These are phyloP conservation scores for Drosophila nr. fundita DNA, from an alignment of 2,888 invertebrate genomes.

Conservation along the genomic window DNA sequence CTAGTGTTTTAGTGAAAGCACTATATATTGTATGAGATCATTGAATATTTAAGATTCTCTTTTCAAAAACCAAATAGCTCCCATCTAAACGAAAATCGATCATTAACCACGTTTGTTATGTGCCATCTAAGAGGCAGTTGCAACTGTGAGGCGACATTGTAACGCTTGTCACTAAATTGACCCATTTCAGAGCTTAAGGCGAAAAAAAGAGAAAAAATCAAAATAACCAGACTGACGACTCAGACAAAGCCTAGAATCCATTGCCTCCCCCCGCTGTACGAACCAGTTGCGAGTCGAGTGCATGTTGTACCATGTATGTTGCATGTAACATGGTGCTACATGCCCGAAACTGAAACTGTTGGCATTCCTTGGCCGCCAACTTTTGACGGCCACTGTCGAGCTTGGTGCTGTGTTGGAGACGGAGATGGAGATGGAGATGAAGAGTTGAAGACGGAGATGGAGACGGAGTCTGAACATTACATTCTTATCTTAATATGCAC, in stretches of 20 bases:
- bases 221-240: conserved; percentile 73
- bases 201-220: conserved; percentile 31
- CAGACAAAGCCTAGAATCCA: conserved; percentile 57
- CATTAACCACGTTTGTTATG: conserved; percentile 35
- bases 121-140: conserved; percentile 52
- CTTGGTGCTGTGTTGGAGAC: conserved; percentile 13
- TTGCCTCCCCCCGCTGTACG: conserved; percentile 7
- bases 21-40: background rate
- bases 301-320: conserved; percentile 57
- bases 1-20: background rate
- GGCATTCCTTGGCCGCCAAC: conserved; percentile 59
- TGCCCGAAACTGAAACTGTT: conserved; percentile 59
- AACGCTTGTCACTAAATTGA: conserved; percentile 78
- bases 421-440: conserved; percentile 1
- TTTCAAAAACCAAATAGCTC: background rate
- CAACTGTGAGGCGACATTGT: conserved; percentile 54
- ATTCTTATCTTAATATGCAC: conserved; percentile 80
- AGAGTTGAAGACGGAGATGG: conserved; percentile 5
- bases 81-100: conserved; percentile 36
- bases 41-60: conserved; percentile 2
- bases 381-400: conserved; percentile 60
- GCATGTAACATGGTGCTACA: conserved; percentile 44
- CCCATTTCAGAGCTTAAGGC: conserved; percentile 74
- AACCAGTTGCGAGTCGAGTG: conserved; percentile 68
- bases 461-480: conserved; percentile 54